Evolutionary conservation across 2,888 invertebrate species (phyloP), one percentile per base, ranked within the genome.

Genomic region (Timema podura): DNA sequence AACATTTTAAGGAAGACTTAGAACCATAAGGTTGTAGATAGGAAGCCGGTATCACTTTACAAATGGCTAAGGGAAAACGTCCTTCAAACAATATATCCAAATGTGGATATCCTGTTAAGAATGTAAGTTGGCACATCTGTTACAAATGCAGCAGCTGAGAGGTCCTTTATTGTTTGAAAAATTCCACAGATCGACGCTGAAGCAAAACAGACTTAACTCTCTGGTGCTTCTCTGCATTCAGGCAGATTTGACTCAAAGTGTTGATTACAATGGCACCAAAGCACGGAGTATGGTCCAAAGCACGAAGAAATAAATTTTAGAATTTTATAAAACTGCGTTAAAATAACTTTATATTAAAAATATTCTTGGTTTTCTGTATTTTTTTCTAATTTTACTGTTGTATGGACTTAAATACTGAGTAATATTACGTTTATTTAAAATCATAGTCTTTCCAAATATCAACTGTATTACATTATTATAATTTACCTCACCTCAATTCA

Each of bases 1-100:
- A 57, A 57, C 13, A 8, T 57, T 57, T 13, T n/a, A 57, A 57
- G 57, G 57, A 57, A 57, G 57, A 57, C n/a, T 57, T 57, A 57
- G 57, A 57, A 57, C n/a, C 30, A n/a, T 57, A 57, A n/a, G 57
- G 57, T n/a, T 57, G n/a, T n/a, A 57, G 57, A 13, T n/a, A n/a
- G 9, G 15, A 57, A 57, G 57, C 57, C 57, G 6, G 15, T 57
- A n/a, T 57, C 13, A 57, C 13, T 57, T n/a, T 57, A n/a, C n/a
- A n/a, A 57, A 57, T 57, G 57, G n/a, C 5, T n/a, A 57, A 8
- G 6, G 9, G n/a, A n/a, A n/a, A 57, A 57, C n/a, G 8, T 5
- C 15, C 57, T n/a, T 13, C 13, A 57, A 57, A 57, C 57, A n/a
- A 5, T 57, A 13, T 57, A 57, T 10, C 13, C 13, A n/a, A 57